phyloP scores from a whole-genome alignment of 2,888 invertebrate species.

The Microplitis manilae region DNA sequence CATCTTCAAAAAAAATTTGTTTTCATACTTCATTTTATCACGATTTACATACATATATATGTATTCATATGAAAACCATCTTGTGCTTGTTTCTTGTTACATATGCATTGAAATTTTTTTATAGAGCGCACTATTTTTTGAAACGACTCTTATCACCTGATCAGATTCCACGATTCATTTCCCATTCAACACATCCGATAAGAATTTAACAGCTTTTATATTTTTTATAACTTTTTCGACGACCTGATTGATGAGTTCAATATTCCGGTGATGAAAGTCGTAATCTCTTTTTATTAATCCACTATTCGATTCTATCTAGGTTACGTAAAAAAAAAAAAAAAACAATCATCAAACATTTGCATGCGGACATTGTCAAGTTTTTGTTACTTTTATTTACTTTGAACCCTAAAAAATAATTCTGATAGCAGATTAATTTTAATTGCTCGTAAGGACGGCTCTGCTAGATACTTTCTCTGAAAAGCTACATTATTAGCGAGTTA shows the following conservation, averaged over 20 bases:
- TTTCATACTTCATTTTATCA: too few species aligned
- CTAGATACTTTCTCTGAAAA: not conserved
- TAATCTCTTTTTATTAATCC: not conserved
- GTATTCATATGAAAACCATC: too few species aligned
- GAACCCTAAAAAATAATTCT: too few species aligned
- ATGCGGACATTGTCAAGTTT: too few species aligned
- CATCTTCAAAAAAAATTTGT: too few species aligned
- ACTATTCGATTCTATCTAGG: not conserved
- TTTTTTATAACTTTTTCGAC: not conserved
- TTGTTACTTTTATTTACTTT: too few species aligned
- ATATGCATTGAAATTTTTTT: conserved; percentile 17
- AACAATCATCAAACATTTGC: not conserved
- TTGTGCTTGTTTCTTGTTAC: not conserved
- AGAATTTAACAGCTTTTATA: not conserved
- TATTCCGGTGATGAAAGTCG: conserved; percentile 1
- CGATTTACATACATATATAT: too few species aligned
- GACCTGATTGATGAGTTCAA: not conserved
- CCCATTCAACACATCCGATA: conserved; percentile 1
- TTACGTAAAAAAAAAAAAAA: not conserved
- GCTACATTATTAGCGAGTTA: not conserved
- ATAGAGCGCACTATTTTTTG: not conserved
- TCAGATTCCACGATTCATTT: not conserved
- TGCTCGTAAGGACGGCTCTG: too few species aligned
- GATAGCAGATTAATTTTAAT: too few species aligned
- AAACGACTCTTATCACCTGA: conserved; percentile 7